Evolutionary conservation across 2,797 vertebrate species (phyloP).

Genomic region (Peromyscus nudipes): DNA sequence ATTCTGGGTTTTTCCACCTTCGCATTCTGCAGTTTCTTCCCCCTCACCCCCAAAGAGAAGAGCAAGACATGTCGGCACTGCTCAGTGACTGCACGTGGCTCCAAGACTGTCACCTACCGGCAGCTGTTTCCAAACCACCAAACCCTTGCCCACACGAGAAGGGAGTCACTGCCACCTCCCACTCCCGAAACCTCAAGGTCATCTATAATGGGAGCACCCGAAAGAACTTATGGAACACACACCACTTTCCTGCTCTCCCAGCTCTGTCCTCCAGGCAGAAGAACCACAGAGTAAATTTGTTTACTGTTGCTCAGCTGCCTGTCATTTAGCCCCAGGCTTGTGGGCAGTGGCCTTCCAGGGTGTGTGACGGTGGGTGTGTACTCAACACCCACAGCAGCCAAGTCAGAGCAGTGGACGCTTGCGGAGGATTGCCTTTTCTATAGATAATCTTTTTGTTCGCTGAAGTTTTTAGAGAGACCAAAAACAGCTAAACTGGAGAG

Average conservation of each 20-base stretch:
- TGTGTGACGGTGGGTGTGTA: neutral
- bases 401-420: accelerated
- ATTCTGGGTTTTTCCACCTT: neutral
- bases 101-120: conserved; percentile 82
- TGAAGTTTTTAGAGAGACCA: neutral
- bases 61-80: accelerated
- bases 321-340: accelerated
- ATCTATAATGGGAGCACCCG: conserved; percentile 73
- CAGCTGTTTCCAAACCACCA: conserved; percentile 79
- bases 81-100: conserved; percentile 52
- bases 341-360: accelerated
- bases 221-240: conserved; percentile 74
- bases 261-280: neutral
- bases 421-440: neutral
- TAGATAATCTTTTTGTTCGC: neutral
- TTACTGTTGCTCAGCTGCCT: accelerated
- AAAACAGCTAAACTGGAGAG: neutral
- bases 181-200: conserved; percentile 84
- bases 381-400: neutral
- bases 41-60: neutral
- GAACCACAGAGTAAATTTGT: neutral
- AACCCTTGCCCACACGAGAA: conserved; percentile 59
- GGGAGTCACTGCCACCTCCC: conserved; percentile 56
- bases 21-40: neutral
- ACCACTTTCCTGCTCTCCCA: neutral